A percentile compares a stretch with the other conserved stretches of the same genome.
Evolutionary conservation across 2,113 vertebrate genomes (phyloP).

Genomic region (Rutilus rutilus): DNA sequence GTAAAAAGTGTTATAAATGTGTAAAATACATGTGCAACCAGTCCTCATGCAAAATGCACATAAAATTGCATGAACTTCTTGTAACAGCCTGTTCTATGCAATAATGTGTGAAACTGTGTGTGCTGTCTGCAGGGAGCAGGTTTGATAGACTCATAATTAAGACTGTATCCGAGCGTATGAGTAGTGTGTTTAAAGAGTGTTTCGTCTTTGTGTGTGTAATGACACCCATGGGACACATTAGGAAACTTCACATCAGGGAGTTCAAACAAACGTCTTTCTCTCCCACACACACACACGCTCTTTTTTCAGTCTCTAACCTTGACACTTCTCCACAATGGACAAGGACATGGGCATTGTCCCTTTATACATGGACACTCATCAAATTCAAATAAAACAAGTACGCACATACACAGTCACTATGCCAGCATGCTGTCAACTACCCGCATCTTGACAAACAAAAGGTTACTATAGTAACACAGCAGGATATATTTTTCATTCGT

Average conservation of each 20-base stretch:
- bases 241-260: constrained; percentile 29
- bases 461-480: constrained; percentile 34
- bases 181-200: constrained; percentile 34
- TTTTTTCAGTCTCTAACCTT: background rate
- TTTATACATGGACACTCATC: background rate
- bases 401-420: background rate
- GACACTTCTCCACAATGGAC: background rate
- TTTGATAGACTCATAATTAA: constrained; percentile 48
- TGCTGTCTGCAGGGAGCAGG: constrained; percentile 8
- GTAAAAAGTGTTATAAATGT: background rate
- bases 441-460: constrained; percentile 12
- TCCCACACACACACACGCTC: background rate
- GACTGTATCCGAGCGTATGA: constrained; percentile 38
- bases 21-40: constrained; percentile 2
- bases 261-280: constrained; percentile 21
- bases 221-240: constrained; percentile 49
- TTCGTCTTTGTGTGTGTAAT: constrained; percentile 41
- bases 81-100: background rate
- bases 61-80: background rate
- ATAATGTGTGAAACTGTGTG: background rate
- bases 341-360: background rate
- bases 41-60: background rate
- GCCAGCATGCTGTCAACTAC: background rate
- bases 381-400: background rate
- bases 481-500: constrained; percentile 4